These are phyloP conservation scores for Luehdorfia chinensis DNA, from an alignment of 1,140 invertebrate species.

Conservation along the genomic window DNA sequence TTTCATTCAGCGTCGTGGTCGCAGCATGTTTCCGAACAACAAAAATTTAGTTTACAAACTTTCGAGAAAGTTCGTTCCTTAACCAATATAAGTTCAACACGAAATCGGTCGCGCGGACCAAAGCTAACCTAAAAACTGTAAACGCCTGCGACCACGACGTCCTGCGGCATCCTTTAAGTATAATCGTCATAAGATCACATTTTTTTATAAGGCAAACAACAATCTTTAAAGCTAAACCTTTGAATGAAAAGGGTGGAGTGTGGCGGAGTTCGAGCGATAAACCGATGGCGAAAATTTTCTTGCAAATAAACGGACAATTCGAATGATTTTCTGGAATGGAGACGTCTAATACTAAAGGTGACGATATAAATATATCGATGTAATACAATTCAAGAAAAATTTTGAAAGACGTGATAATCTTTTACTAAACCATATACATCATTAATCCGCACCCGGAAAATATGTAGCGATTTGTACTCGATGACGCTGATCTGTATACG, in stretches of 20 bases:
- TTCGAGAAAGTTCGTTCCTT: too few species aligned
- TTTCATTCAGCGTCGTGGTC: slow-evolving; percentile 43
- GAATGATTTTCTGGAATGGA: slow-evolving; percentile 42
- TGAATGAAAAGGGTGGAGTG: slow-evolving; percentile 40
- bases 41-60: not conserved
- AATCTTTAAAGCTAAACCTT: slow-evolving; percentile 75
- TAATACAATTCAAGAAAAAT: too few species aligned
- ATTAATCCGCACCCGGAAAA: too few species aligned
- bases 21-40: slow-evolving; percentile 20
- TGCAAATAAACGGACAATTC: slow-evolving; percentile 22
- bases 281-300: slow-evolving; percentile 49
- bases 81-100: too few species aligned
- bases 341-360: slow-evolving; percentile 37
- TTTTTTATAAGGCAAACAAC: slow-evolving; percentile 76
- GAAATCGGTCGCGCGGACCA: too few species aligned
- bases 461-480: slow-evolving; percentile 64
- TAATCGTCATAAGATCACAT: slow-evolving; percentile 76
- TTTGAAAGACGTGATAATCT: too few species aligned
- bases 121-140: slow-evolving; percentile 9
- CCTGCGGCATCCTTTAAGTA: slow-evolving; percentile 63
- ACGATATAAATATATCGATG: slow-evolving; percentile 24
- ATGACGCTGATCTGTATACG: slow-evolving; percentile 20
- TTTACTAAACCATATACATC: too few species aligned
- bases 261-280: slow-evolving; percentile 32
- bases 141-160: slow-evolving; percentile 31